Base-by-base conservation (phyloP, 1,140 invertebrate species). In the Nasonia vitripennis region DNA sequence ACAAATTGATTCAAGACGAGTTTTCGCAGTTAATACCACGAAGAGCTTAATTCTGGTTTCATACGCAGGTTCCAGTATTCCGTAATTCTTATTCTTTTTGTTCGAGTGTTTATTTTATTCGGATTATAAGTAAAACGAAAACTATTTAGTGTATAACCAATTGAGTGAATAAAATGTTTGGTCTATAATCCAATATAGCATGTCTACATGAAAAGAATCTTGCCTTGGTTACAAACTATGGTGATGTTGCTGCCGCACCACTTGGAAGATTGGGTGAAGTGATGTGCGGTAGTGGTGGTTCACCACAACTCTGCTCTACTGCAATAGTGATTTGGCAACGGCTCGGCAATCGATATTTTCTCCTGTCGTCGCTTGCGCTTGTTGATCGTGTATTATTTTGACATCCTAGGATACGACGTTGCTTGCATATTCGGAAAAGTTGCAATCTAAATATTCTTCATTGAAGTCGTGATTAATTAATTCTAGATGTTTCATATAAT, bases 1-100 rank as follows among this genome's bases (percentile, higher is more conserved):
- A 86, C 88, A 90, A 90, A 90, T 90, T 89, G 90, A 89, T 89
- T 80, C 88, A 90, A 90, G 89, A 90, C 90, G 88, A 90, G 89
- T 90, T 84, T 31, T 84, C 85, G 70, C 79, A 11, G 17, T 82
- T 68, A 80, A 83, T 6, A 62, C 84, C 85, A 87, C 86, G 86
- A 80, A 86, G 51, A 62, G 73, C 78, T 87, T 86, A 87, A 86
- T 90, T 87, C 85, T 89, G 89, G 73, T 81, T 75, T 45, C 9
- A 9, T 75, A 48, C 37, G 37, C 0, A 51, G 48, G 48, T 51
- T 17, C 11, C 41, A 45, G 41, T 45, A 45, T 45, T 9, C 41
- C 41, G 41, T 45, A 45, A 45, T 45, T 45, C 41, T 45, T 45
- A 45, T 45, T 45, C 2, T 71, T 27, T 27, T 27, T 6, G 5